phyloP scores from a whole-genome alignment of 1,140 invertebrate species.

The Notospermus geniculatus region DNA sequence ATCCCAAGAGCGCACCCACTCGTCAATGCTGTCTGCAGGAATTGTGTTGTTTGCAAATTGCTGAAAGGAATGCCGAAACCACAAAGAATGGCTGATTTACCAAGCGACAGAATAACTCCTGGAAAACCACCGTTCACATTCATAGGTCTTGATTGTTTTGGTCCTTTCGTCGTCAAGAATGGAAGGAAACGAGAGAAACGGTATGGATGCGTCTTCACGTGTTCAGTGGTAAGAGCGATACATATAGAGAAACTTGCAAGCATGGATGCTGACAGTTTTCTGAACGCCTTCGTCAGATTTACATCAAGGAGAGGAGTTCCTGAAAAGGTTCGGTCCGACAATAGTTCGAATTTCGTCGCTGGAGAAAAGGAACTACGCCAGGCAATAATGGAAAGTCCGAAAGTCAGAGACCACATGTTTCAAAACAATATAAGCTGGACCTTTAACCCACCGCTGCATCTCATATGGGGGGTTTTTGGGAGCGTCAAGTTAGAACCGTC shows the following conservation, averaged over 20 bases:
- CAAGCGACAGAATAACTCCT: neutral
- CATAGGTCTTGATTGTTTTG: slow-evolving; percentile 6
- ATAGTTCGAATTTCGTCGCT: slow-evolving; percentile 8
- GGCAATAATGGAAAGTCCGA: too few relatives aligned
- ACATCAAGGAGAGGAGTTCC: neutral
- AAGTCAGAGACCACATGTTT: too few relatives aligned
- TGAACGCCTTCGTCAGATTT: neutral
- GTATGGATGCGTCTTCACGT: slow-evolving; percentile 12
- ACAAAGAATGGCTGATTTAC: neutral
- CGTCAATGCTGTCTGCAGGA: neutral
- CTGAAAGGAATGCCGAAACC: neutral
- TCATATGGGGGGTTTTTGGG: neutral
- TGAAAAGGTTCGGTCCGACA: slow-evolving; percentile 1
- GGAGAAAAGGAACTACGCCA: too few relatives aligned
- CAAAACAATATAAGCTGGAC: too few relatives aligned
- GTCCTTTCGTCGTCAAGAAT: slow-evolving; percentile 7
- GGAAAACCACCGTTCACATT: slow-evolving; percentile 6
- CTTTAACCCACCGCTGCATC: too few relatives aligned
- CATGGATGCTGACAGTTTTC: slow-evolving; percentile 7
- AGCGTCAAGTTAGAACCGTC: neutral
- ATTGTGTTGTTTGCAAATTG: neutral
- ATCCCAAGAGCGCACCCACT: neutral
- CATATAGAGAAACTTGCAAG: slow-evolving; percentile 8
- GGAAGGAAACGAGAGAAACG: neutral
- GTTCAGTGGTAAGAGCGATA: slow-evolving; percentile 9